Conservation (phyloP, 2,113 vertebrate genomes). For the Mola mola region DNA sequence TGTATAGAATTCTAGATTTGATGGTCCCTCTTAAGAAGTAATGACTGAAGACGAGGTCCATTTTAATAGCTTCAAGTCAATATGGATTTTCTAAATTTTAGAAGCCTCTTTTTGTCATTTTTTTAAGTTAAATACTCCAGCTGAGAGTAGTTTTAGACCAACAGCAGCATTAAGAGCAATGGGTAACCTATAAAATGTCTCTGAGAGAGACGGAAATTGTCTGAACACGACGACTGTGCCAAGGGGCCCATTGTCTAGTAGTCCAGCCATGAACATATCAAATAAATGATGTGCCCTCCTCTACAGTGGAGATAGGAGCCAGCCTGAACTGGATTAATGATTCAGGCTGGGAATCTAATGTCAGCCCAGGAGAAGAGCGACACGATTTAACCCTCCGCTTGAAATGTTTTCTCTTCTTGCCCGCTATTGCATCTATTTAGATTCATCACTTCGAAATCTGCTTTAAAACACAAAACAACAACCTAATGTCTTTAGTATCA, state of each 20-base stretch:
- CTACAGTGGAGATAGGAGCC: not conserved
- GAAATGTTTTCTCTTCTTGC: not conserved
- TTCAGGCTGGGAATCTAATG: not conserved
- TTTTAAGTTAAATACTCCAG: not conserved
- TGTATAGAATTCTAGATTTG: too few species aligned
- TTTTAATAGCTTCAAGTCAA: not conserved
- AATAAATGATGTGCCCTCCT: not conserved
- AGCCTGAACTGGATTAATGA: not conserved
- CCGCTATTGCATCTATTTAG: too few species aligned
- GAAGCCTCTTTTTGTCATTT: not conserved
- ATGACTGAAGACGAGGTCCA: not conserved
- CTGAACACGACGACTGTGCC: not conserved
- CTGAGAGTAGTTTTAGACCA: not conserved
- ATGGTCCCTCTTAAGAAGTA: too few species aligned
- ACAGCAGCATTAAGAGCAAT: not conserved
- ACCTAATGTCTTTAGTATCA: too few species aligned
- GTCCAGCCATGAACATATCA: conserved; percentile 13
- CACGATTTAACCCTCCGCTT: too few species aligned
- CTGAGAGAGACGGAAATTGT: too few species aligned
- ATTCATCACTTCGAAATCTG: too few species aligned
- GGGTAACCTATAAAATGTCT: too few species aligned
- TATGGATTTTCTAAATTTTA: not conserved
- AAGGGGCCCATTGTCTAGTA: not conserved
- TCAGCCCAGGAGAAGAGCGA: too few species aligned
- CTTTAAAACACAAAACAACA: too few species aligned